Evolutionary conservation across 2,797 vertebrate species (phyloP), one percentile per base, ranked within the genome.

Genomic region (Pseudomugil gertrudae): DNA sequence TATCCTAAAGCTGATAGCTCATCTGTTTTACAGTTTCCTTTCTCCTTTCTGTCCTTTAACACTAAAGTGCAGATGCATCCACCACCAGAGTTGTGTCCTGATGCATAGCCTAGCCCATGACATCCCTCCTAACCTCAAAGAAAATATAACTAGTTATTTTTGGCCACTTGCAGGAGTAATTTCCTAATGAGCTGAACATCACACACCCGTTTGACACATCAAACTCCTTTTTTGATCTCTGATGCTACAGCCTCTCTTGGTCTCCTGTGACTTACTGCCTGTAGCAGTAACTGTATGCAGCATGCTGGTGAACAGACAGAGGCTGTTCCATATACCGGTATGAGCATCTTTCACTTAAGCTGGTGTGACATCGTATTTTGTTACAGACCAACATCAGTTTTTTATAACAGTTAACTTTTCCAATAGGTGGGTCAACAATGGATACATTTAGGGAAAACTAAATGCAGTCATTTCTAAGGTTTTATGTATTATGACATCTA

Each of bases 171-270:
- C 10, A 50, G 48, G 48, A 50, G 48, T 50, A 9, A 23, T 26
- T 24, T 43, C 30, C 33, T 40, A 40, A 40, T 32, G 35, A 67
- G 24, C 35, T 58, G 45, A 66, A 40, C 32, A 58, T 57, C 64
- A 17, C 17, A 29, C 17, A 14, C 52, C 35, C 30, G 24, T 35
- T 57, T 50, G 64, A 51, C 54, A 66, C 38, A 51, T 57, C 45
- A 17, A 40, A 59, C 57, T 54, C 2, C n/a, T n/a, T 9, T n/a
- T 27, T 14, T 43, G 21, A 53, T 19, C 26, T 59, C 26, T 36
- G 43, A 66, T 50, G 30, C 30, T 26, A 9, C 26, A 5, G 33
- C 26, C 9, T 43, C 35, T 19, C 33, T 40, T n/a, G 55, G 15
- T 40, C 63, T n/a, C 40, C 13, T 36, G 53, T 36, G 36, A 30